Evolutionary conservation across 2,888 invertebrate species (phyloP).

Genomic region (Atethmia centrago): DNA sequence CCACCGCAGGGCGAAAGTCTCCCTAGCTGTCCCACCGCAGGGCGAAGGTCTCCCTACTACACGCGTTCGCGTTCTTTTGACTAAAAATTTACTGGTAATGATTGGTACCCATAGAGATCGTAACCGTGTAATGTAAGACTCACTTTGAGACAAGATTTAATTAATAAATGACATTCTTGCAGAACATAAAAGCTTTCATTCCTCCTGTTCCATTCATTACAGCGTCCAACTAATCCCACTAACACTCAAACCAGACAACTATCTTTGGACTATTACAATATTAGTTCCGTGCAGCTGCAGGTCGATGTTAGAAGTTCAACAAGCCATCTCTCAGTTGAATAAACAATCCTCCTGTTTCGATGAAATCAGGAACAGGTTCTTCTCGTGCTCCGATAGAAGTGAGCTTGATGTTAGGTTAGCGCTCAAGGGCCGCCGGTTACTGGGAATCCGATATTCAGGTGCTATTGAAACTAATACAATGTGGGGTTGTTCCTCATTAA

Average conservation of each 20-base stretch:
- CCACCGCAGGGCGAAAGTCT: too few species aligned
- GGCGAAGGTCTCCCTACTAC: neutral
- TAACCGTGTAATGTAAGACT: neutral
- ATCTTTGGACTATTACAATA: conserved; percentile 2
- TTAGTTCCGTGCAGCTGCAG: neutral
- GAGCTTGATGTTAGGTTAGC: neutral
- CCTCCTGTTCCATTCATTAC: neutral
- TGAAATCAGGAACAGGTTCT: neutral
- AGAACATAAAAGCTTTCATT: neutral
- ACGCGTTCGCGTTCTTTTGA: neutral
- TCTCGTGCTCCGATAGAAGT: too few species aligned
- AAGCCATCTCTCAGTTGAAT: conserved; percentile 10
- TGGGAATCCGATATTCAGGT: too few species aligned
- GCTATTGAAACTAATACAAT: conserved; percentile 3
- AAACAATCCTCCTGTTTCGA: conserved; percentile 11
- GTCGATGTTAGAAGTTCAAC: conserved; percentile 3
- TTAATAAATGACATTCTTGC: neutral
- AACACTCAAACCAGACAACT: neutral
- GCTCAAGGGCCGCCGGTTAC: neutral
- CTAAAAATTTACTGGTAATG: neutral
- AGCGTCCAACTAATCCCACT: neutral
- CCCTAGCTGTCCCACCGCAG: too few species aligned
- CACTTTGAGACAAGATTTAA: neutral
- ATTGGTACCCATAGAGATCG: neutral
- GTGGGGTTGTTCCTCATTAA: neutral